Percentiles rank a stretch among this genome's conserved stretches.
Evolutionary conservation across 2,113 vertebrate species (phyloP).

Genomic region (Mesoclemmys tuberculata): DNA sequence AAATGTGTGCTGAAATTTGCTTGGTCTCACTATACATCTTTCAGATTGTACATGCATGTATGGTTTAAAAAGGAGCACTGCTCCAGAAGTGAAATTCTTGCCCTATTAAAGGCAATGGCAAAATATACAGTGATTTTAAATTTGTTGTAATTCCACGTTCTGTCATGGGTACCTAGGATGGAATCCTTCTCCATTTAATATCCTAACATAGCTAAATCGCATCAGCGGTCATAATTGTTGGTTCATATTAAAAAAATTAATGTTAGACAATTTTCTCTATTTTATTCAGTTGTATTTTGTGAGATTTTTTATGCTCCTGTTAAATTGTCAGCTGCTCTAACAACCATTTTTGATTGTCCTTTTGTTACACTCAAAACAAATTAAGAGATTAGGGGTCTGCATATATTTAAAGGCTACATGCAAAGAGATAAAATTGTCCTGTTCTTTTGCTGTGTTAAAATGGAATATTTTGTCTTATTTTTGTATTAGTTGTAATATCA

Average conservation of each 20-base stretch:
- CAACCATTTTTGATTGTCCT: slow-evolving; percentile 52
- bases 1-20: neutral
- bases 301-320: slow-evolving; percentile 2
- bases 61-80: neutral
- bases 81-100: neutral
- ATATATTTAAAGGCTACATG: slow-evolving; percentile 48
- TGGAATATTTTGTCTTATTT: neutral
- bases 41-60: neutral
- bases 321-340: slow-evolving; percentile 34
- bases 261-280: slow-evolving; percentile 27
- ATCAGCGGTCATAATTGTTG: neutral
- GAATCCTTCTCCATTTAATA: neutral
- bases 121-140: neutral
- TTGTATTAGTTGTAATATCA: neutral
- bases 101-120: neutral
- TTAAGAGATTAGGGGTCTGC: slow-evolving; percentile 47
- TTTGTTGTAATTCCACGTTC: neutral
- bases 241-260: slow-evolving; percentile 8
- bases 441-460: neutral
- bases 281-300: neutral
- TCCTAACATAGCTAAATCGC: neutral
- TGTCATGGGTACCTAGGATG: neutral
- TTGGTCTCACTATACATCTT: neutral
- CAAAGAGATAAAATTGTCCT: neutral
- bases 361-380: slow-evolving; percentile 40